Conservation (phyloP, 2,113 vertebrate species). For the Strigops habroptila region DNA sequence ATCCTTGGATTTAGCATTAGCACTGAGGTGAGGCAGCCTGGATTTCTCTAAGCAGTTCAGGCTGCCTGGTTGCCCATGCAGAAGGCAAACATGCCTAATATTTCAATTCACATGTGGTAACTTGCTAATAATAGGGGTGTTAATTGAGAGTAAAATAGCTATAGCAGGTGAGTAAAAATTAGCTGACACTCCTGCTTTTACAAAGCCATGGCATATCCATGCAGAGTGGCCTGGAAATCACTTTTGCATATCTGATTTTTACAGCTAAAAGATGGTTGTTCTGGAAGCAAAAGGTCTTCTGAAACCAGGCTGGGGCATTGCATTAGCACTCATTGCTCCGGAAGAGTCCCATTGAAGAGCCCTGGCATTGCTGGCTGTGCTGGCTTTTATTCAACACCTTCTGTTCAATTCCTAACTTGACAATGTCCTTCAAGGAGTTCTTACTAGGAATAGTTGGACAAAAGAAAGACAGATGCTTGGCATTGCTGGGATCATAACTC, state of each 20-base stretch:
- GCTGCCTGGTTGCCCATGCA: conserved; percentile 30
- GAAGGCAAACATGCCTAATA: conserved; percentile 12
- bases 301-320: background rate
- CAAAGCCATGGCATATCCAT: background rate
- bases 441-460: background rate
- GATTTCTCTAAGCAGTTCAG: background rate
- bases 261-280: background rate
- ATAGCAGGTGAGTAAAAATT: background rate
- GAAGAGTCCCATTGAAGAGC: background rate
- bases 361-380: too few species aligned
- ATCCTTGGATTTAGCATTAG: background rate
- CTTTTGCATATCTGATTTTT: background rate
- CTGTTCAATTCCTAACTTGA: background rate
- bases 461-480: background rate
- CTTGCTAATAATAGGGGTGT: conserved; percentile 30
- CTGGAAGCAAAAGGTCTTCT: background rate
- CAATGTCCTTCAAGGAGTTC: background rate
- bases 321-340: accelerated
- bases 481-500: background rate
- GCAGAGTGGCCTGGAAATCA: background rate
- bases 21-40: background rate
- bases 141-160: background rate
- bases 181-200: background rate
- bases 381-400: background rate
- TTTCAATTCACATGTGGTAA: background rate